A percentile compares a stretch with the other conserved stretches of the same genome.
Conservation (phyloP, 2,113 vertebrate genomes). For the Prunella himalayana region DNA sequence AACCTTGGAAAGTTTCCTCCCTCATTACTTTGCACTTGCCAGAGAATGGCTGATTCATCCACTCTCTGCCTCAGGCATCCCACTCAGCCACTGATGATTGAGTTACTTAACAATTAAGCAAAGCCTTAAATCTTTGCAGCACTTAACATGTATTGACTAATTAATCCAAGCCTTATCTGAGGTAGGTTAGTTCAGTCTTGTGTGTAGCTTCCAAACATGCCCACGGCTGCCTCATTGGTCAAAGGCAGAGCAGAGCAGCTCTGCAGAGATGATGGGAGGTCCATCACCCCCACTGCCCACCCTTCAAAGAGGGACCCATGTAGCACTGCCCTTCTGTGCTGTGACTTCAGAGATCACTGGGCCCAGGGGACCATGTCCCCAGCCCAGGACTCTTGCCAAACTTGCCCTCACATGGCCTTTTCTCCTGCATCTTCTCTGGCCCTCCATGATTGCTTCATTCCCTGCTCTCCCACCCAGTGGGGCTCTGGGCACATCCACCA, state of each 20-base stretch:
- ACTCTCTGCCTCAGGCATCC: slow-evolving; percentile 8
- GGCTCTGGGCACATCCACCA: neutral
- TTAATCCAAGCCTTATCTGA: slow-evolving; percentile 44
- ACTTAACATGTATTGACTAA: slow-evolving; percentile 51
- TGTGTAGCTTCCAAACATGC: neutral
- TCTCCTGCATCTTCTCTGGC: neutral
- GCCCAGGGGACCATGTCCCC: neutral
- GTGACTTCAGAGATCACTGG: neutral
- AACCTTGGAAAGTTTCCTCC: slow-evolving; percentile 17
- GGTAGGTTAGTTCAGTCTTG: slow-evolving; percentile 54
- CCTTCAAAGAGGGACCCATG: neutral
- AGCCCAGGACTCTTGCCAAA: neutral
- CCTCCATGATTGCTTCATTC: neutral
- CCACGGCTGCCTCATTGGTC: neutral
- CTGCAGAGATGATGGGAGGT: neutral
- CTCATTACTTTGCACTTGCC: slow-evolving; percentile 1
- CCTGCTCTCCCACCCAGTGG: neutral
- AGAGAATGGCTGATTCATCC: slow-evolving; percentile 20
- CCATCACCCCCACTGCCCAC: neutral
- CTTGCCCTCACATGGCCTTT: neutral
- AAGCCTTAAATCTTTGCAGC: slow-evolving; percentile 42
- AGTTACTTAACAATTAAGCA: slow-evolving; percentile 44
- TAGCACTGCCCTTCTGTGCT: neutral
- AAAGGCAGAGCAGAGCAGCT: neutral
- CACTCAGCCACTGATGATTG: slow-evolving; percentile 45